Base-by-base conservation (phyloP, 1,140 invertebrate species). In the Pollicipes pollicipes region DNA sequence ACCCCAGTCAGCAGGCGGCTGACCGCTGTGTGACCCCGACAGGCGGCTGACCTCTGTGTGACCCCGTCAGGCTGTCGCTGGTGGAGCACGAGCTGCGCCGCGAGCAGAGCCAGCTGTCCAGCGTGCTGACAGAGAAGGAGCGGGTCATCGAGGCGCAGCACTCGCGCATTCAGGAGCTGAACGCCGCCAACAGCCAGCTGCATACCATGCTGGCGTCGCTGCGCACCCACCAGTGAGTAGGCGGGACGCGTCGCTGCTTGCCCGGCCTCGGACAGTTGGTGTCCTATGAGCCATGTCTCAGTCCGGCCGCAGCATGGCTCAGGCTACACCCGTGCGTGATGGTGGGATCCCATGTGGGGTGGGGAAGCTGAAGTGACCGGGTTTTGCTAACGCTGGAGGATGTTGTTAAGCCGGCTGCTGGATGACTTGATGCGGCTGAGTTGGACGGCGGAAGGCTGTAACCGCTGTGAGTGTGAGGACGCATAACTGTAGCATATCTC, bases 91-190 rank as follows among this genome's bases (percentile, higher is more conserved):
- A 94, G 79, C 81, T 93, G 73, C 85, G 89, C 71, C 85, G 87
- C 71, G 91, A 95, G 77, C 91, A 94, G 76, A 85, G 88, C 72
- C 90, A 92, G 80, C 90, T 93, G 88, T 87, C 90, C 64, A 85
- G 87, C 72, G 86, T 90, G 71, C 79, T 94, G 66, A 87, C 87
- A 70, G 88, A 91, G 82, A 95, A 94, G 80, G 90, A 95, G 83
- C 86, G 89, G 75, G 88, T 94, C 74, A 94, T 95, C 76, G 91
- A 93, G 79, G 89, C 88, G 71, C 91, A 94, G 80, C 90, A 93
- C 76, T 89, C 91, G 78, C 87, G 90, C 32, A 75, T 75, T 67
- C 71, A 73, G 30, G 71, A 72, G 10, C 71, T 75, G 27, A 73
- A 75, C 70, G 72, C 72, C 24, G 72, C 75, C 58, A 75, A 75